Evolutionary conservation across 2,113 vertebrate species (phyloP).

Genomic region (Blennius ocellaris): DNA sequence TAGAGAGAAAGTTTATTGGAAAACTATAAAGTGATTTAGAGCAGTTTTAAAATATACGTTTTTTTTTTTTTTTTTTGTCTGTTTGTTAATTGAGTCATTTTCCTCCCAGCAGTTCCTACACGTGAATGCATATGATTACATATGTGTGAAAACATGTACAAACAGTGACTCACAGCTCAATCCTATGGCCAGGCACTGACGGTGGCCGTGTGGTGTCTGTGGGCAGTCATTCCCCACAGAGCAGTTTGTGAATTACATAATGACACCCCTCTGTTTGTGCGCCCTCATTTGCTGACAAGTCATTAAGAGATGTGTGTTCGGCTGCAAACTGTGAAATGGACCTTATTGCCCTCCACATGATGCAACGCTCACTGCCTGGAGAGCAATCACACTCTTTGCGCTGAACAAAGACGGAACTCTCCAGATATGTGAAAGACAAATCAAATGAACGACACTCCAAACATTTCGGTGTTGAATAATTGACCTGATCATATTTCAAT

Average conservation of each 20-base stretch:
- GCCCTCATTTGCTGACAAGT: constrained; percentile 44
- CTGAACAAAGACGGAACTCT: constrained; percentile 12
- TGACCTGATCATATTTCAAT: constrained; percentile 4
- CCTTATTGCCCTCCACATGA: constrained; percentile 42
- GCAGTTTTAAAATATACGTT: background rate
- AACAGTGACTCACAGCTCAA: constrained; percentile 42
- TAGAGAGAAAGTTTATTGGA: constrained; percentile 21
- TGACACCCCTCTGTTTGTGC: constrained; percentile 59
- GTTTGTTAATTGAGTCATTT: background rate
- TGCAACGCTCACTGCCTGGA: constrained; percentile 27
- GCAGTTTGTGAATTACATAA: constrained; percentile 72
- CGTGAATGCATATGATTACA: constrained; percentile 1
- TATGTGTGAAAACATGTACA: constrained; percentile 10
- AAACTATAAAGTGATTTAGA: background rate
- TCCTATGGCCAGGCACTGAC: constrained; percentile 36
- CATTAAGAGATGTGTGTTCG: constrained; percentile 44
- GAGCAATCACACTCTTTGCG: constrained; percentile 26
- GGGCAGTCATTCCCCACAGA: constrained; percentile 62
- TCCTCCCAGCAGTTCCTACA: constrained; percentile 1
- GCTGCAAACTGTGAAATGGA: constrained; percentile 30
- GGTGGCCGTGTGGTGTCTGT: constrained; percentile 64
- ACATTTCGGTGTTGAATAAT: constrained; percentile 1
- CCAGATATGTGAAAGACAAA: constrained; percentile 6
- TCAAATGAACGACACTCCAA: background rate
- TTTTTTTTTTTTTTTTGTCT: constrained; percentile 15